A percentile compares a stretch with the other conserved stretches of the same genome.
Conservation (phyloP, 2,797 vertebrate genomes). For the Bovichtus diacanthus region DNA sequence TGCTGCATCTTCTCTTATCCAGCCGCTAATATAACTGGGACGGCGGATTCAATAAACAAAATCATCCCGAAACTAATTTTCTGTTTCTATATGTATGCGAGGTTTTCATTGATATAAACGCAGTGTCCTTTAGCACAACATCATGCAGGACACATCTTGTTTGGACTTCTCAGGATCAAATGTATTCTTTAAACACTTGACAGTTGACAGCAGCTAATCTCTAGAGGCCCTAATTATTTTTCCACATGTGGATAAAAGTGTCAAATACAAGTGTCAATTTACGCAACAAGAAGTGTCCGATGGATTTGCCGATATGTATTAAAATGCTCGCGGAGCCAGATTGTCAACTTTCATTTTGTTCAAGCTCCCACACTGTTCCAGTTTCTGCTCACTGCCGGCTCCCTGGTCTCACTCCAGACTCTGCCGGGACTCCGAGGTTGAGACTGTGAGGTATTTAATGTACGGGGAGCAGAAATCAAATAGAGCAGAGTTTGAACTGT, state of each 20-base stretch:
- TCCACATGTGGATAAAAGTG: slow-evolving; percentile 22
- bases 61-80: slow-evolving; percentile 30
- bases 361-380: slow-evolving; percentile 45
- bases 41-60: slow-evolving; percentile 19
- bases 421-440: slow-evolving; percentile 29
- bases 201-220: slow-evolving; percentile 25
- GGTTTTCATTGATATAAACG: not conserved
- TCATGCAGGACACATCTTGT: not conserved
- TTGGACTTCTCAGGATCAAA: slow-evolving; percentile 1
- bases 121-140: not conserved
- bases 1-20: slow-evolving; percentile 35
- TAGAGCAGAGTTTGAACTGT: slow-evolving; percentile 23
- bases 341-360: slow-evolving; percentile 54
- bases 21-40: slow-evolving; percentile 16
- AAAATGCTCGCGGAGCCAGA: slow-evolving; percentile 51
- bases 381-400: slow-evolving; percentile 35
- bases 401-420: slow-evolving; percentile 11
- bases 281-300: slow-evolving; percentile 35
- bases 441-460: slow-evolving; percentile 32
- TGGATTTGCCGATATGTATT: slow-evolving; percentile 55
- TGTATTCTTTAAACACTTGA: not conserved
- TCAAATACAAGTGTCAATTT: slow-evolving; percentile 46
- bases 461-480: slow-evolving; percentile 22
- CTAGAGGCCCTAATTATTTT: slow-evolving; percentile 16
- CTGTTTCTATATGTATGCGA: not conserved